Evolutionary conservation across 2,113 vertebrate species (phyloP), one percentile per base, ranked within the genome.

Genomic region (Anguilla japonica): DNA sequence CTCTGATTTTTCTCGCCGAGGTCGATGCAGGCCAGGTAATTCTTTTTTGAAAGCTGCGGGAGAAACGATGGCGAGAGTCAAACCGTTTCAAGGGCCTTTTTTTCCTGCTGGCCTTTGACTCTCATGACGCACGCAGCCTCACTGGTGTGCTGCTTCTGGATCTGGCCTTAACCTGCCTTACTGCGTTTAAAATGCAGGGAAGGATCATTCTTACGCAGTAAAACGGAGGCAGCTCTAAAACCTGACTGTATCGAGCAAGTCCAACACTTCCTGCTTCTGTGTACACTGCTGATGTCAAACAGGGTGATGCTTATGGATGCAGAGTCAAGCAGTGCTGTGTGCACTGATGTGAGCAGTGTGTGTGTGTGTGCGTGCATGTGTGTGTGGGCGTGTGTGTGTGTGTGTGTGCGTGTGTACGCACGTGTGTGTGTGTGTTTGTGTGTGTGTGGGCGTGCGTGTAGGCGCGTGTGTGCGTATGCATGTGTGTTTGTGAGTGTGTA

Each of bases 1-100:
- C 84, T 79, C 87, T 3, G 71, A 89, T 83, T 82, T 63, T 79
- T 86, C 87, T 78, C 85, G 81, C 41, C 84, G 82, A 90, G 90
- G 90, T 91, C 90, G 90, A 60, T 60, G 84, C 87, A 41, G 88
- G 83, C 87, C 85, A 89, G 87, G 87, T 88, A 85, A 81, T 50
- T 79, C 67, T 85, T 53, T 29, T 79, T 34, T 79, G 29, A 34
- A 34, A 50, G 41, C 41, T 46, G 67, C 22, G 9, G 41, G 41
- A 22, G 34, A 43, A 43, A 26, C 81, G 16, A 46, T 71, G 82
- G 83, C 57, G 81, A 16, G 0, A n/a, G 79, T 34, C 71, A n/a
- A 75, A 75, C n/a, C 34, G 11, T 75, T n/a, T 26, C n/a, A 34
- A 75, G 9, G 71, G 71, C 1, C 71, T 34, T n/a, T 75, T 75